Evolutionary conservation across 2,888 invertebrate genomes (phyloP).

Genomic region (Cheilosia variabilis): DNA sequence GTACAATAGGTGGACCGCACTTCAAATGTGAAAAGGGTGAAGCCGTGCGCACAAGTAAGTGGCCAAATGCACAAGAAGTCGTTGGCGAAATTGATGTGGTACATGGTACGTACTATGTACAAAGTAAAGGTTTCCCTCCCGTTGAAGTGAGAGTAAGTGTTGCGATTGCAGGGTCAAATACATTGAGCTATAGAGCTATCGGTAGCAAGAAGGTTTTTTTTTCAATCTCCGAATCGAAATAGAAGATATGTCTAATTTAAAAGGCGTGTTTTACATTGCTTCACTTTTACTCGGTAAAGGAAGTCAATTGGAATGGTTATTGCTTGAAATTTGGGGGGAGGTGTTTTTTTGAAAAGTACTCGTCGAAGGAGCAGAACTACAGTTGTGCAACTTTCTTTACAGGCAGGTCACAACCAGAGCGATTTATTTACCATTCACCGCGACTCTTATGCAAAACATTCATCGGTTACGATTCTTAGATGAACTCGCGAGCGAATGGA

Average conservation of each 20-base stretch:
- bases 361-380: not conserved
- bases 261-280: constrained; percentile 39
- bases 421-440: too few relatives aligned
- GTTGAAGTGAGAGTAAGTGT: constrained; percentile 70
- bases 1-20: constrained; percentile 9
- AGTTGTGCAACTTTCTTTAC: not conserved
- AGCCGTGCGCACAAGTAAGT: constrained; percentile 44
- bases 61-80: constrained; percentile 44
- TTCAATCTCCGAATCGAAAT: constrained; percentile 38
- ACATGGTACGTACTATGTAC: constrained; percentile 20
- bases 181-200: constrained; percentile 37
- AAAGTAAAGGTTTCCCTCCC: constrained; percentile 43
- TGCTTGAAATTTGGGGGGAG: not conserved
- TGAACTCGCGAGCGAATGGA: too few relatives aligned
- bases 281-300: constrained; percentile 44
- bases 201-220: constrained; percentile 46
- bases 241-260: constrained; percentile 30
- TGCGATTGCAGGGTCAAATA: constrained; percentile 71
- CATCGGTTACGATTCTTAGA: too few relatives aligned
- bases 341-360: not conserved
- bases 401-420: too few relatives aligned
- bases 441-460: too few relatives aligned
- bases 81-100: constrained; percentile 56
- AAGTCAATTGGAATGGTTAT: constrained; percentile 45
- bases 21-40: constrained; percentile 52